Percentiles rank a stretch among this genome's conserved stretches.
Conservation (phyloP, 2,888 invertebrate species). For the Drosophila paramelanica region DNA sequence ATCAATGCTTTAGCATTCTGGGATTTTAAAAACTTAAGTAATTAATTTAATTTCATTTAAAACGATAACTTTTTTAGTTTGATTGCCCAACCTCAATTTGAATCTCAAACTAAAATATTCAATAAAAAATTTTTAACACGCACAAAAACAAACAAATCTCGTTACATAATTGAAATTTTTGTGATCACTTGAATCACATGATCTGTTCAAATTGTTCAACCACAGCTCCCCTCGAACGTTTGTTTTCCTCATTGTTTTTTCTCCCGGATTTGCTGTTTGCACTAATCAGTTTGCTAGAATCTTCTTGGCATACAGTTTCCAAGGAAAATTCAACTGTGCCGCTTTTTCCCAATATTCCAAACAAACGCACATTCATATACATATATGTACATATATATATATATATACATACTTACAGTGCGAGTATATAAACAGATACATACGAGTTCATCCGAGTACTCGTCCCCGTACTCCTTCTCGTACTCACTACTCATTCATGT, state of each 20-base stretch:
- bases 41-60: too few species aligned
- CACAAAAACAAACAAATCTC: neutral
- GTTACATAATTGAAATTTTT: constrained; percentile 17
- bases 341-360: constrained; percentile 37
- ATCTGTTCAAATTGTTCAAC: constrained; percentile 26
- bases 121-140: neutral
- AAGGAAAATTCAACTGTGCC: constrained; percentile 37
- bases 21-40: too few species aligned
- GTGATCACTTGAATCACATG: constrained; percentile 27
- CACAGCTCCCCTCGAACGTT: neutral
- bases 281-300: constrained; percentile 51
- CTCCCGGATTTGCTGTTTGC: constrained; percentile 34
- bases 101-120: neutral
- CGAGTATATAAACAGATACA: constrained; percentile 2
- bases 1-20: too few species aligned
- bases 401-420: neutral
- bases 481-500: constrained; percentile 27
- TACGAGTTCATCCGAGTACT: constrained; percentile 10
- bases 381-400: neutral
- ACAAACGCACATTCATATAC: constrained; percentile 29
- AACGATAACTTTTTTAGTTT: too few species aligned
- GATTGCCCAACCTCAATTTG: too few species aligned
- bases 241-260: constrained; percentile 13
- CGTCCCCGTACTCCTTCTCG: constrained; percentile 1
- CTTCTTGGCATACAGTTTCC: constrained; percentile 38